These are phyloP conservation scores for Trilocha varians DNA, from an alignment of 2,888 invertebrate species.

Conservation along the genomic window DNA sequence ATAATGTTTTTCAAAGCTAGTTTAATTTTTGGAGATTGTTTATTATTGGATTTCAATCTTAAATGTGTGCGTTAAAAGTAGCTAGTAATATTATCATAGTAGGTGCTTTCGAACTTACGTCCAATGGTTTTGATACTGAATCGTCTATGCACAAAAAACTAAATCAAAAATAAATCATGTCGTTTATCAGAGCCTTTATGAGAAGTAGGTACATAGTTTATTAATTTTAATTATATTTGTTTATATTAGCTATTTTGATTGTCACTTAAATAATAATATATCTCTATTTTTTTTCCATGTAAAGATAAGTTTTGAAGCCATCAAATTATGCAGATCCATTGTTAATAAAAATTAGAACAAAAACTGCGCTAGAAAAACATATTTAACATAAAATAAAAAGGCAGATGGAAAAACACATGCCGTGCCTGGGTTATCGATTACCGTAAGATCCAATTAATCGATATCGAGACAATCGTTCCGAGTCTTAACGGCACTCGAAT, in stretches of 20 bases:
- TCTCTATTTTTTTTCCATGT: background rate
- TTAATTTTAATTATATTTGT: constrained; percentile 2
- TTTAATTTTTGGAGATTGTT: background rate
- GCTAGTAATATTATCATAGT: no score
- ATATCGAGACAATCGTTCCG: constrained; percentile 64
- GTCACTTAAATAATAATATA: background rate
- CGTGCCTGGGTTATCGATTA: constrained; percentile 64
- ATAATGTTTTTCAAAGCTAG: background rate
- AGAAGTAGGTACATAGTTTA: constrained; percentile 10
- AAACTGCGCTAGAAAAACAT: constrained; percentile 11
- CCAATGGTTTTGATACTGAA: no score
- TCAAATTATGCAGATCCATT: background rate
- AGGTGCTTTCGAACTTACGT: no score
- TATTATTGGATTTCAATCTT: no score
- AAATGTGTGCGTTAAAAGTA: no score
- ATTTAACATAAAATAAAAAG: constrained; percentile 25
- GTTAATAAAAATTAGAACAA: background rate
- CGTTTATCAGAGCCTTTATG: no score
- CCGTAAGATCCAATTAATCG: constrained; percentile 70
- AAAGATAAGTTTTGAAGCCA: no score
- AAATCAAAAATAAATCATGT: no score
- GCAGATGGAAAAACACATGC: constrained; percentile 66
- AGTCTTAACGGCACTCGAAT: constrained; percentile 55
- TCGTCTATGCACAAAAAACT: no score
- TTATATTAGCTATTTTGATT: background rate